Evolutionary conservation across 2,113 vertebrate species (phyloP).

Genomic region (Tragelaphus buxtoni): DNA sequence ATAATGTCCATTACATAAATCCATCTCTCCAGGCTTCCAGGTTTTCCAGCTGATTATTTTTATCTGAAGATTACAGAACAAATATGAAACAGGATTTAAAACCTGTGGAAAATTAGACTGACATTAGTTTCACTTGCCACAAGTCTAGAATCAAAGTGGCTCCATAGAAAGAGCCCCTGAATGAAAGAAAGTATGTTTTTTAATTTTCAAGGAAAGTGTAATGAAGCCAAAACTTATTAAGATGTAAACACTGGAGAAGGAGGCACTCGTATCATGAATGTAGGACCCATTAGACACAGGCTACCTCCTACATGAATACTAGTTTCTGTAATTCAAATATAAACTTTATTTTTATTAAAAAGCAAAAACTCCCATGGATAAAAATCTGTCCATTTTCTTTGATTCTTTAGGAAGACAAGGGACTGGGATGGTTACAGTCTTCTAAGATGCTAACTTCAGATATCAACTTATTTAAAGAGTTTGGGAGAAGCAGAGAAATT

Average conservation of each 20-base stretch:
- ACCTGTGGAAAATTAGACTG: conserved; percentile 64
- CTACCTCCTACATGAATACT: neutral
- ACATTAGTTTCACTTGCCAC: conserved; percentile 72
- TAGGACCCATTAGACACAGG: neutral
- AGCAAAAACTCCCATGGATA: neutral
- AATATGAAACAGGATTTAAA: conserved; percentile 69
- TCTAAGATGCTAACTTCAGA: neutral
- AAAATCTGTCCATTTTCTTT: conserved; percentile 25
- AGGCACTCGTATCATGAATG: neutral
- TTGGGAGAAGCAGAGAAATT: neutral
- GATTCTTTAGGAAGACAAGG: conserved; percentile 9
- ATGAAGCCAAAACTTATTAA: conserved; percentile 42
- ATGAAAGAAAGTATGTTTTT: conserved; percentile 54
- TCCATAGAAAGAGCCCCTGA: conserved; percentile 26
- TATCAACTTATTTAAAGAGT: neutral
- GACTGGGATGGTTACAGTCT: neutral
- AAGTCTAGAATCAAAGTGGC: conserved; percentile 63
- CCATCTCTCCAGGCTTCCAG: conserved; percentile 58
- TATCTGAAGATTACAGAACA: conserved; percentile 67
- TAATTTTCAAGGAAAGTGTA: conserved; percentile 45
- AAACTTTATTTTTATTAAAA: neutral
- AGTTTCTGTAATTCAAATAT: neutral
- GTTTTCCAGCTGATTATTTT: conserved; percentile 66
- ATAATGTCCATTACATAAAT: conserved; percentile 61
- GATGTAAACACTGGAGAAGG: conserved; percentile 6